These are phyloP conservation scores for Steromphala cineraria DNA, from an alignment of 2,888 invertebrate species.

Conservation along the genomic window DNA sequence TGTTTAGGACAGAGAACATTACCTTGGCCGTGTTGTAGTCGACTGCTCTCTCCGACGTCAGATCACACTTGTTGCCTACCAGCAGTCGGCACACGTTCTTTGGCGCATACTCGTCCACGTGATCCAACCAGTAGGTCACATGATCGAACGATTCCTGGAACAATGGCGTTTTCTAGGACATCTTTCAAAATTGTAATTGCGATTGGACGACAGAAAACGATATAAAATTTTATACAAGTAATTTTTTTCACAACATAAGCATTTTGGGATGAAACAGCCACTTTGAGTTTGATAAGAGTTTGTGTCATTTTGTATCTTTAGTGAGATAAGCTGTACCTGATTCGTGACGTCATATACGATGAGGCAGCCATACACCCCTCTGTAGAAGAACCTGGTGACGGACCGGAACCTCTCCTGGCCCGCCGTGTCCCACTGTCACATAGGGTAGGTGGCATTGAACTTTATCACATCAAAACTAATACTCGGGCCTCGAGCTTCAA, in stretches of 20 bases:
- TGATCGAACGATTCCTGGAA: slow-evolving; percentile 95
- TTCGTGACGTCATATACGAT: slow-evolving; percentile 99
- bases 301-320: too few relatives aligned
- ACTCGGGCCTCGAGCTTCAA: too few relatives aligned
- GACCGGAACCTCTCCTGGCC: slow-evolving; percentile 99
- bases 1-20: slow-evolving; percentile 48
- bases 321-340: slow-evolving; percentile 78
- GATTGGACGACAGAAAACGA: too few relatives aligned
- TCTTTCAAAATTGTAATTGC: too few relatives aligned
- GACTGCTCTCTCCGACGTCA: slow-evolving; percentile 98
- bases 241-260: too few relatives aligned
- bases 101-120: slow-evolving; percentile 99
- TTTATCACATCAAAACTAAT: too few relatives aligned
- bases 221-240: too few relatives aligned
- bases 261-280: too few relatives aligned
- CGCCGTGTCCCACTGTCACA: slow-evolving; percentile 97
- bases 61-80: slow-evolving; percentile 99
- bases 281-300: too few relatives aligned
- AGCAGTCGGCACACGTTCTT: slow-evolving; percentile 99
- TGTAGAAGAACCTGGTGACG: slow-evolving; percentile 98
- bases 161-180: not conserved
- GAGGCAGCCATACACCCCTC: slow-evolving; percentile 99
- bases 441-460: too few relatives aligned
- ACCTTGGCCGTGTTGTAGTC: slow-evolving; percentile 98
- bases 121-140: slow-evolving; percentile 99